Evolutionary conservation across 2,888 invertebrate genomes (phyloP), one percentile per base, ranked within the genome.

Genomic region (Idaea straminata): DNA sequence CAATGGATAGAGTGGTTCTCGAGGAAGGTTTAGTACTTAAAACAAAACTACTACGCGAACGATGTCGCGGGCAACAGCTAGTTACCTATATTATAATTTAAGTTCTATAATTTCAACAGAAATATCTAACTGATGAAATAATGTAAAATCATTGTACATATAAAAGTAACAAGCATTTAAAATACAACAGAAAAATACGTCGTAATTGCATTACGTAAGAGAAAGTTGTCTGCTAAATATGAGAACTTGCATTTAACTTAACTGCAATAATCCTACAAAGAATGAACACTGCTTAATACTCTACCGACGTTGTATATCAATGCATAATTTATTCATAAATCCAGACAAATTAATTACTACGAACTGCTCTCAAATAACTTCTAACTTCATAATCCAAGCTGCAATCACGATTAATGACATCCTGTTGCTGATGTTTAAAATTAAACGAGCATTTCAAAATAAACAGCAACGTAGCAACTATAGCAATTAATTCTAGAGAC

Each of bases 401-500:
- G 66, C 69, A 67, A 74, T 74, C 74, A 68, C 71, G 71, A 74
- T 73, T 68, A 57, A 73, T 73, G 66, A 73, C 69, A 73, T 74
- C 72, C 73, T 72, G 74, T 63, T 59, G 69, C 69, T 59, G 59
- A 67, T 67, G 64, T 67, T 67, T 67, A 67, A 69, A 69, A 69
- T 71, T 70, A 74, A 71, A 66, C 67, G 59, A 64, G 61, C 69
- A 70, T 63, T 59, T 61, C 70, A 64, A 59, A 67, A 66, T 61
- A 65, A 68, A 61, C 38, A 10, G 47, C 47, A 13, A 47, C 47
- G 10, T 7, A 47, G 47, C 5, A 47, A 47, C 47, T 13, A 47
- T 7, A 13, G 47, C 47, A 47, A 47, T 47, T 47, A 47, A 47
- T 47, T 47, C 10, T 47, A 47, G 10, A 47, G 47, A 47, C 13